A percentile compares a stretch with the other conserved stretches of the same genome.
phyloP scores from a whole-genome alignment of 2,888 invertebrate species.

The Tipula helvola region DNA sequence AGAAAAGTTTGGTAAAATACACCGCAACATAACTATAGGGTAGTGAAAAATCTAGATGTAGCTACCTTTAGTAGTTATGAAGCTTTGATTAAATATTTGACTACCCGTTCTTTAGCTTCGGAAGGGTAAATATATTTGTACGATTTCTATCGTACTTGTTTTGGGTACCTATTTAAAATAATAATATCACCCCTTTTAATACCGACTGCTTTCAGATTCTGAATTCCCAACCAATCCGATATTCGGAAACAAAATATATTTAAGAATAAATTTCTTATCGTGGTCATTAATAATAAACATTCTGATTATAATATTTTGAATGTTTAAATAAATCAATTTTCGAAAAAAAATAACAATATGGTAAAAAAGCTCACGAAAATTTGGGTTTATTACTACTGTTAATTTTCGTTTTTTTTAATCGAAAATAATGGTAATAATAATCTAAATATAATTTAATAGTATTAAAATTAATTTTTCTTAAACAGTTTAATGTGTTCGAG shows the following conservation, averaged over 20 bases:
- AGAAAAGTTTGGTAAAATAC: neutral
- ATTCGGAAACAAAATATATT: neutral
- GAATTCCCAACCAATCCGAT: neutral
- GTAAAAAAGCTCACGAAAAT: neutral
- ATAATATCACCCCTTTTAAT: neutral
- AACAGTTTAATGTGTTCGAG: neutral
- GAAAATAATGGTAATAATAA: neutral
- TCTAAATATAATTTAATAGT: constrained; percentile 4
- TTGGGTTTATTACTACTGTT: neutral
- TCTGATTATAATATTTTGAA: neutral
- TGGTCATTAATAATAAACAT: constrained; percentile 4
- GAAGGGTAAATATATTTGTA: neutral
- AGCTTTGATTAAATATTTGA: neutral
- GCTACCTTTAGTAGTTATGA: neutral
- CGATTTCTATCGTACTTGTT: neutral
- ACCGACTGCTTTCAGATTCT: neutral
- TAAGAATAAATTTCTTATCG: constrained; percentile 4
- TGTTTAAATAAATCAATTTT: neutral
- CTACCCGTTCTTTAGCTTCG: neutral
- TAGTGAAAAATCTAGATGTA: neutral
- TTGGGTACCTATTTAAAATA: neutral
- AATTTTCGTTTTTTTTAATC: neutral
- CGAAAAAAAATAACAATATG: neutral
- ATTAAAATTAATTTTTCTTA: neutral
- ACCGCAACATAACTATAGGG: neutral